Conservation (phyloP, 2,888 invertebrate genomes). For the Adelognathus sp. region DNA sequence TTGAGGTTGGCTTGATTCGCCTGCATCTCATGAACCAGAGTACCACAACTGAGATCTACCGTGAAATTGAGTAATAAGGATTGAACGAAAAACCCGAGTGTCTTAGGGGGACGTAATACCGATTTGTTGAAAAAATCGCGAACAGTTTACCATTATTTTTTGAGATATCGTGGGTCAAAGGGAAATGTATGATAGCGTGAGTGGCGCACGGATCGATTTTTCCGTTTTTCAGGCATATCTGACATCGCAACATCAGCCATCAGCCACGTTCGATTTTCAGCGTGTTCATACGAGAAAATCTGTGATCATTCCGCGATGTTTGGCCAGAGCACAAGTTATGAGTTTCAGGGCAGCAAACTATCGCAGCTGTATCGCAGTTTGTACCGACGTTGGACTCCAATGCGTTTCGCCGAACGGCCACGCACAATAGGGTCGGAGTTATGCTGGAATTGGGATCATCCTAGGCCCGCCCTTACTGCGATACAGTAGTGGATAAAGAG, state of each 20-base stretch:
- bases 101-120: no score
- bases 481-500: constrained; percentile 23
- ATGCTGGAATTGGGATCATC: constrained; percentile 37
- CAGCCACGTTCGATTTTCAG: background rate
- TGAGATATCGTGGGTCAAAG: no score
- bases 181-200: no score
- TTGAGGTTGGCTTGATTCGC: no score
- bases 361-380: constrained; percentile 6
- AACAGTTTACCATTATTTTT: no score
- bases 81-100: background rate
- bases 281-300: constrained; percentile 6
- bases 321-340: background rate
- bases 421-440: constrained; percentile 26
- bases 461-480: background rate
- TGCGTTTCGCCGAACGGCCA: constrained; percentile 16
- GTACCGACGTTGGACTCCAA: constrained; percentile 1
- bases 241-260: background rate
- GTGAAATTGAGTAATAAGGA: no score
- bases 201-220: no score
- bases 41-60: no score
- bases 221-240: no score
- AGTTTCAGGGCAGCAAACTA: background rate
- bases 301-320: constrained; percentile 13
- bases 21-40: no score
- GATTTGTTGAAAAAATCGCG: no score